phyloP scores from a whole-genome alignment of 2,888 invertebrate genomes.

The Pammene fasciana region DNA sequence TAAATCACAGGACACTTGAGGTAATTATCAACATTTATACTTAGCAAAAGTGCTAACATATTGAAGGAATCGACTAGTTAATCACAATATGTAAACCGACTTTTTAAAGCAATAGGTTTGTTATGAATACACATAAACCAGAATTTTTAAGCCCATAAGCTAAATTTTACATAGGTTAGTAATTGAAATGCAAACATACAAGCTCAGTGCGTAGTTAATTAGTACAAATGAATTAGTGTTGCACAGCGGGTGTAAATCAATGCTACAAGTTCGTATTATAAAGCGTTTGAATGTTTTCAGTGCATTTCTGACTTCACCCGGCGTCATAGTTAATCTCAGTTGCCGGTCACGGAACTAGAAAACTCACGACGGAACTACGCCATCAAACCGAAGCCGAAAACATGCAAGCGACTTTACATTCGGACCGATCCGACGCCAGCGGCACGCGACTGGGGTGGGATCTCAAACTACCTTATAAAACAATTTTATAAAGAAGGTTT shows the following conservation, averaged over 20 bases:
- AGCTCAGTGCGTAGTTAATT: slow-evolving; percentile 46
- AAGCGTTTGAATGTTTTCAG: slow-evolving; percentile 48
- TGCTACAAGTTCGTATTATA: not conserved
- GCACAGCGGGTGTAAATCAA: not conserved
- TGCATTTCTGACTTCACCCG: slow-evolving; percentile 27
- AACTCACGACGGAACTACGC: slow-evolving; percentile 48
- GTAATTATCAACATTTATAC: slow-evolving; percentile 49
- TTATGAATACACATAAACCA: slow-evolving; percentile 39
- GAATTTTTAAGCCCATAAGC: slow-evolving; percentile 43
- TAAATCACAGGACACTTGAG: slow-evolving; percentile 55
- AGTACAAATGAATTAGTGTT: slow-evolving; percentile 8
- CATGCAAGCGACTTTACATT: slow-evolving; percentile 37
- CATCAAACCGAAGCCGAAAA: slow-evolving; percentile 30
- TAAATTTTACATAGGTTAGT: slow-evolving; percentile 40
- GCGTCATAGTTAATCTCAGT: slow-evolving; percentile 52
- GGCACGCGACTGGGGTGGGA: slow-evolving; percentile 19
- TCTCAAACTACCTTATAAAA: slow-evolving; percentile 29
- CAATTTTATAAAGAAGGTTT: slow-evolving; percentile 26
- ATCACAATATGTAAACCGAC: slow-evolving; percentile 29
- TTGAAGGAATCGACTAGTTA: slow-evolving; percentile 41
- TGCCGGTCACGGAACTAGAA: slow-evolving; percentile 52
- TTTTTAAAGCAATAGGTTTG: slow-evolving; percentile 40
- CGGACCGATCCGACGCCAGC: slow-evolving; percentile 24
- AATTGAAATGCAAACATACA: slow-evolving; percentile 37
- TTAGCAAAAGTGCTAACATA: slow-evolving; percentile 48